Evolutionary conservation across 2,797 vertebrate species (phyloP), one percentile per base, ranked within the genome.

Genomic region (Apogon hyalosoma): DNA sequence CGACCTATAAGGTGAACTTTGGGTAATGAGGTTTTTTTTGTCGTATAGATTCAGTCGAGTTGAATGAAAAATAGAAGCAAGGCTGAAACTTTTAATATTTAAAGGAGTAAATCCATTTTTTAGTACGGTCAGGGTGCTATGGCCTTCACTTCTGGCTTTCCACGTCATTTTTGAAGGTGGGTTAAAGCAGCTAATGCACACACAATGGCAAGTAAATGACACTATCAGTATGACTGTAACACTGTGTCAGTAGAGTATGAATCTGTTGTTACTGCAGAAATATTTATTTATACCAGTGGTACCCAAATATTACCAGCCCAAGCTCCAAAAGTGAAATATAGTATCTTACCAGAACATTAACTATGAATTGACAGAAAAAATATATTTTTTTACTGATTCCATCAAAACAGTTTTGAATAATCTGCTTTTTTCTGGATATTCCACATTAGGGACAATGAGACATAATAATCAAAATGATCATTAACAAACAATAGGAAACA

Each of bases 131-230:
- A 70, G 46, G 72, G 56, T 73, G 65, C 50, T 49, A 61, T 33
- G 33, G 63, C 40, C 42, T 65, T 73, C 19, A 0, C 40, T 33
- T 69, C 63, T 60, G 43, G 41, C 77, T 55, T 45, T 63, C 38
- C 7, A 69, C 80, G 65, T 77, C 56, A 51, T 55, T 62, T 67
- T 55, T 60, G 48, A 36, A 43, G 56, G 12, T n/a, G 71, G 69
- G 62, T 54, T 73, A 39, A 61, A 72, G 65, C 0, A 31, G 46
- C 63, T 63, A 61, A 62, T 82, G 63, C 71, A 75, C 39, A 6
- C 66, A 69, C 78, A 87, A 77, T 80, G 80, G 87, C 80, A 75
- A 79, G 66, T 36, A 75, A 62, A 63, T 46, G 69, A 59, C 10
- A 75, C 62, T 48, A n/a, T n/a, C n/a, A n/a, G n/a, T 59, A 54